Conservation (phyloP, 2,797 vertebrate species). For the Intellagama lesueurii region DNA sequence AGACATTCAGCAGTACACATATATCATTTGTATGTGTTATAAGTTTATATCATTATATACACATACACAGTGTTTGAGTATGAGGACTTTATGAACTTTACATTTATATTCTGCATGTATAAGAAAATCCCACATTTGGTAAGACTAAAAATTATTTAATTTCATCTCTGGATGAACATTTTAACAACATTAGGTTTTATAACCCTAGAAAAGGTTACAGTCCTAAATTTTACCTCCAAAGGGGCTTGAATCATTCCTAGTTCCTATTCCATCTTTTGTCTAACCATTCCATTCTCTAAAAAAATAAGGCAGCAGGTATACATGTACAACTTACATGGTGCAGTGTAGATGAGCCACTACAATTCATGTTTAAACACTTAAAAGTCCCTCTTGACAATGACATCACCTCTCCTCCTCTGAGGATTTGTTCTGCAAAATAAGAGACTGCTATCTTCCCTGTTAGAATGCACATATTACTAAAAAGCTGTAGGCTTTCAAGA, state of each 20-base stretch:
- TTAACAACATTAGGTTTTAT: constrained; percentile 21
- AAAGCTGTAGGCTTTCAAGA: neutral
- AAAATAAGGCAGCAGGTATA: constrained; percentile 86
- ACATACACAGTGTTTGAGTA: constrained; percentile 65
- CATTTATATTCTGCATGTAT: constrained; percentile 66
- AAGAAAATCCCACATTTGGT: constrained; percentile 70
- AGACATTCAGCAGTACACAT: constrained; percentile 69
- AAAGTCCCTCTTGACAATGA: constrained; percentile 33
- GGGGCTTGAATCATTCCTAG: constrained; percentile 74
- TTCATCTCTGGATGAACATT: constrained; percentile 56
- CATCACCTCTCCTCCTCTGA: neutral
- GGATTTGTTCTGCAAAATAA: neutral
- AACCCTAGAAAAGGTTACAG: constrained; percentile 33
- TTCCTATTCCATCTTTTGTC: constrained; percentile 66
- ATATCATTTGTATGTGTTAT: constrained; percentile 69
- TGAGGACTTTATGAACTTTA: constrained; percentile 68
- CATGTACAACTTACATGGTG: constrained; percentile 73
- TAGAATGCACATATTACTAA: neutral
- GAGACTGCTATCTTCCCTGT: neutral
- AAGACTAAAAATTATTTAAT: constrained; percentile 66
- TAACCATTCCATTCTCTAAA: constrained; percentile 49
- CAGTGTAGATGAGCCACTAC: constrained; percentile 65
- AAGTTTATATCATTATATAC: constrained; percentile 71
- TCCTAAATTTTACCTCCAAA: constrained; percentile 13
- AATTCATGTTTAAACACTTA: constrained; percentile 77